Base-by-base conservation (phyloP, 2,113 vertebrate genomes). In the Xerus inauris region DNA sequence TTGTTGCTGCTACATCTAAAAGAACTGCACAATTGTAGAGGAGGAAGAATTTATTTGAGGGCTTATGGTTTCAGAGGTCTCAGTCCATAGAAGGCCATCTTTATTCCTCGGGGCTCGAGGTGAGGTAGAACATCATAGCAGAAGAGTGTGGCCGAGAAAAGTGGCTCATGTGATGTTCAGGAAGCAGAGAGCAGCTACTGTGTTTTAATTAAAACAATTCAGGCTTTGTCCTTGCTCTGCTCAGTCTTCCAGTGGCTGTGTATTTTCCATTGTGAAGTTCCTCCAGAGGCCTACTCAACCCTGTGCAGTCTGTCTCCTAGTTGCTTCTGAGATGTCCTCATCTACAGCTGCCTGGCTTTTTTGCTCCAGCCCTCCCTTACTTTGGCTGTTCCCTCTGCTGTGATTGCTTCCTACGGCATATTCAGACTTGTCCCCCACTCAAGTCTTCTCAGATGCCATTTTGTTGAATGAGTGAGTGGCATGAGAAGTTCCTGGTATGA, bases 361-460 rank as follows among this genome's bases (percentile, higher is more conserved):
- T 22, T 16, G 32, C 30, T 71, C 57, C 62, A 17, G 40, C 32
- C 35, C 47, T 17, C 0, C 77, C 3, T 69, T 40, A n/a, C 32
- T 8, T 51, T 8, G 8, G 42, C 73, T 75, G 24, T 42, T 88
- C 8, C 57, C n/a, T 79, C 40, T 38, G 42, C 45, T 16, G 4
- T 67, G 8, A 3, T 2, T 2, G 71, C 8, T 28, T 40, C 38
- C 40, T 35, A 12, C 0, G 0, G 3, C 45, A 83, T 35, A n/a
- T 20, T 35, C 22, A 0, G 3, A 45, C 69, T 82, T 62, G 32
- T 47, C 75, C 45, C 64, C 1, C 8, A 3, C 47, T 57, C n/a
- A 16, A 1, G 35, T 47, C 38, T 84, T 64, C 86, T 73, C 45
- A n/a, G 0, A n/a, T 30, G 57, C 72, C 51, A 0, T 47, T 76